Evolutionary conservation across 2,113 vertebrate genomes (phyloP), one percentile per base, ranked within the genome.

Genomic region (Sorex fumeus): DNA sequence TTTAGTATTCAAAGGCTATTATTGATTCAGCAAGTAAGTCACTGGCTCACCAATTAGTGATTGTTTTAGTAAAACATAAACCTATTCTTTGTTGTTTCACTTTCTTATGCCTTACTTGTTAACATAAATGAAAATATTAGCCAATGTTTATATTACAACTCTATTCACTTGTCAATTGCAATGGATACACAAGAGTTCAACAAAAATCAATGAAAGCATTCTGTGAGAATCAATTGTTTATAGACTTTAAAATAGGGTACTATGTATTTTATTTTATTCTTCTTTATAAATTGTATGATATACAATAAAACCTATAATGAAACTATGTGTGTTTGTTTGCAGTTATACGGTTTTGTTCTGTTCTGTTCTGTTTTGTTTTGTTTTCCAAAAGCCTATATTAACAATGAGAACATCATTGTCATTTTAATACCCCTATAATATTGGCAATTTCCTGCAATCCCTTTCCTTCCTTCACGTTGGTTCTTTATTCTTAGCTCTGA

Each of bases 51-150:
- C 71, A 40, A 9, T 90, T 79, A n/a, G 47, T 34, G 16, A 90
- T 90, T 53, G n/a, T 36, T 19, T 15, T 57, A 57, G 53, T 6
- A 60, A n/a, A 92, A 79, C 74, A 60, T 87, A 89, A 77, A 43
- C 8, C 13, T 76, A 50, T 34, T 34, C 72, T 72, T 87, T 75
- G 12, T 32, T 57, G 32, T 53, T 80, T 72, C 15, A 40, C 34
- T 79, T 87, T 70, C 57, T 66, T 90, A 30, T 30, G n/a, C 75
- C 30, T 92, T 45, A 74, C 25, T 79, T 72, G 53, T 90, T 75
- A 80, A 90, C 50, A 75, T 50, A 89, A 84, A 80, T 80, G 47
- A 93, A 88, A 88, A 91, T 69, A 93, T 62, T 78, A 94, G 34
- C 34, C 78, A 62, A 34, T 11, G 10, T 32, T 74, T 74, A 64